Percentiles rank a stretch among this genome's conserved stretches.
These are phyloP conservation scores for Cervus canadensis DNA, from an alignment of 2,113 vertebrate species.

Conservation along the genomic window DNA sequence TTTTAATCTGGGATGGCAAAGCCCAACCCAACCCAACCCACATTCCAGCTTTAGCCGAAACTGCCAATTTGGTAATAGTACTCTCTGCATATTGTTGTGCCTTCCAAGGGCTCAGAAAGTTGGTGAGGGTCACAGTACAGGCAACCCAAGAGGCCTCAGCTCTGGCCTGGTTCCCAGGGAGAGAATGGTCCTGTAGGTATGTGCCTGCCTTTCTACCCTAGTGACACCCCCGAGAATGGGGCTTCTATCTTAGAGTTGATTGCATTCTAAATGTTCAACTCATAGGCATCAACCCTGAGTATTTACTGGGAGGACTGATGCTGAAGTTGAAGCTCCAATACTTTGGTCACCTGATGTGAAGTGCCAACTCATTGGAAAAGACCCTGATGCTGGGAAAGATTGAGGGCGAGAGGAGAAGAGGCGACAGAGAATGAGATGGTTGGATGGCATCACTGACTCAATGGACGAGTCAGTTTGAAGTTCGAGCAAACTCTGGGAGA, in stretches of 20 bases:
- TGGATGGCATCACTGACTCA: background rate
- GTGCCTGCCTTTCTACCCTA: background rate
- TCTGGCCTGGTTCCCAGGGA: too few species aligned
- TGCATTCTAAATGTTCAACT: background rate
- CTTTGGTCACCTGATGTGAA: background rate
- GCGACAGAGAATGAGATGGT: background rate
- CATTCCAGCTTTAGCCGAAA: conserved; percentile 51
- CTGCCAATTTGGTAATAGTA: conserved; percentile 25
- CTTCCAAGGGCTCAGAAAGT: background rate
- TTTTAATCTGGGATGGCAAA: conserved; percentile 53
- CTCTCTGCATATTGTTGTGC: background rate
- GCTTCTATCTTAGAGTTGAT: background rate
- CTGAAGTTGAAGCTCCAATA: background rate
- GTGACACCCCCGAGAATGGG: background rate
- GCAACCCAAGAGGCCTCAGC: background rate
- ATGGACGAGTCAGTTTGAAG: background rate
- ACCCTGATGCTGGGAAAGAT: background rate
- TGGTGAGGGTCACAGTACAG: background rate
- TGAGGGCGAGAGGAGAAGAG: background rate
- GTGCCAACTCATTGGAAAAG: background rate
- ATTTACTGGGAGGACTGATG: background rate
- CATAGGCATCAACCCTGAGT: background rate
- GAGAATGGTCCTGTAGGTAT: background rate
- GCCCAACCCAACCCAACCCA: conserved; percentile 18
- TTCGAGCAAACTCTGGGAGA: background rate